Evolutionary conservation across 2,888 invertebrate genomes (phyloP).

Genomic region (Ophonus ardosiacus): DNA sequence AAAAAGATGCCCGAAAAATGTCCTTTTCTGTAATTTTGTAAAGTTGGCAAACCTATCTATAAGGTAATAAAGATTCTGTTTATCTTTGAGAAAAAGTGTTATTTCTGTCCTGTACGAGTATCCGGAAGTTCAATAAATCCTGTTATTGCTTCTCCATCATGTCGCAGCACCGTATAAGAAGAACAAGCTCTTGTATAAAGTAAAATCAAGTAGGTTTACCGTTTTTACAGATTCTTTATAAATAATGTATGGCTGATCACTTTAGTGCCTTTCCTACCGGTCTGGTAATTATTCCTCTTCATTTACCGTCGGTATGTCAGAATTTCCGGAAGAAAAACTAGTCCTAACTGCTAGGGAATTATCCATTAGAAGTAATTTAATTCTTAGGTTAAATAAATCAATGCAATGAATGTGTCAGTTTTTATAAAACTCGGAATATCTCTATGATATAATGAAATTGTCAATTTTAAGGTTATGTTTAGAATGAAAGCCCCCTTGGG

Average conservation of each 20-base stretch:
- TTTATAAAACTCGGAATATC: background rate
- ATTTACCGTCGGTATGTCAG: conserved; percentile 16
- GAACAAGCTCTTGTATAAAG: conserved; percentile 33
- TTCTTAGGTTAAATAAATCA: conserved; percentile 12
- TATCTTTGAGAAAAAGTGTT: background rate
- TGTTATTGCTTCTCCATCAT: background rate
- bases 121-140: background rate
- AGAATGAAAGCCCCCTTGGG: background rate
- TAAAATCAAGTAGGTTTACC: conserved; percentile 29
- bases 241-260: conserved; percentile 38
- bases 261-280: conserved; percentile 14
- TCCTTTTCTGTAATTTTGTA: no score
- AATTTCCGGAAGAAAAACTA: conserved; percentile 38
- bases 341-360: conserved; percentile 11
- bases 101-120: background rate
- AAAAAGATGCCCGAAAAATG: no score
- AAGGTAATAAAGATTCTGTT: background rate
- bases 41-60: no score
- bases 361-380: conserved; percentile 30
- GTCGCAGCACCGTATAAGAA: conserved; percentile 17
- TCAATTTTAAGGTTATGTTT: background rate
- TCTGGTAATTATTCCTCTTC: conserved; percentile 43
- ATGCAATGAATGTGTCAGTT: conserved; percentile 5
- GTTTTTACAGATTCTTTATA: conserved; percentile 30
- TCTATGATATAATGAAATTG: background rate